Conservation (phyloP, 2,888 invertebrate genomes). For the Halocaridina rubra region DNA sequence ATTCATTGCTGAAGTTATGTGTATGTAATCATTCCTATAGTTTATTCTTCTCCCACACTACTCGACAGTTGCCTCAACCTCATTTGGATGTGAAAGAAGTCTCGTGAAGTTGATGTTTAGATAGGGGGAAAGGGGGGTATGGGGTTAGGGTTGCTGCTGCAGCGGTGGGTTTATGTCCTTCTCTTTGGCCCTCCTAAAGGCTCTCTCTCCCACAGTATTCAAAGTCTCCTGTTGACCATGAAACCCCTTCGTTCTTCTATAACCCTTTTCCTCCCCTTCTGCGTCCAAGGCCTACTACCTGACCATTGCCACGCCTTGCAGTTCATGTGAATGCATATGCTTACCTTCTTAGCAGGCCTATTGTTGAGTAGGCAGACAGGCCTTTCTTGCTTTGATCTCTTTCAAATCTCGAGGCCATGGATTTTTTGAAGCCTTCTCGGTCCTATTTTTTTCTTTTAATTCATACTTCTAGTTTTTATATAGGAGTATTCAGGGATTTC, state of each 20-base stretch:
- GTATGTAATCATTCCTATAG: no score
- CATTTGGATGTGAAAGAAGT: no score
- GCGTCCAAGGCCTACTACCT: neutral
- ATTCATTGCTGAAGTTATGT: no score
- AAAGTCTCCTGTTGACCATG: neutral
- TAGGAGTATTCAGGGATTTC: neutral
- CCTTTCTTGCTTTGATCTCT: neutral
- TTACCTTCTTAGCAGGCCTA: neutral
- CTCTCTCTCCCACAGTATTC: neutral
- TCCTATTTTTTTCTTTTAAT: constrained; percentile 1
- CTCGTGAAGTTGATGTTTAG: no score
- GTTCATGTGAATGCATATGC: constrained; percentile 35
- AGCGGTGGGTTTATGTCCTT: no score
- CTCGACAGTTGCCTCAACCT: no score
- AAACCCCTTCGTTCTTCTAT: neutral
- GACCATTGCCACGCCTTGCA: constrained; percentile 43
- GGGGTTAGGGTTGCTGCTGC: neutral
- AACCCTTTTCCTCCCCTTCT: neutral
- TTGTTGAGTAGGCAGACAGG: neutral
- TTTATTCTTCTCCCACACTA: no score
- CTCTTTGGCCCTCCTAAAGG: no score
- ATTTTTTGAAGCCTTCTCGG: neutral
- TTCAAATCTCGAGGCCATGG: neutral
- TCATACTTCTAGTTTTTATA: neutral
- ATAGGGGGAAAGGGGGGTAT: neutral